Base-by-base conservation (phyloP, 2,888 invertebrate genomes). In the Leucozona laternaria region DNA sequence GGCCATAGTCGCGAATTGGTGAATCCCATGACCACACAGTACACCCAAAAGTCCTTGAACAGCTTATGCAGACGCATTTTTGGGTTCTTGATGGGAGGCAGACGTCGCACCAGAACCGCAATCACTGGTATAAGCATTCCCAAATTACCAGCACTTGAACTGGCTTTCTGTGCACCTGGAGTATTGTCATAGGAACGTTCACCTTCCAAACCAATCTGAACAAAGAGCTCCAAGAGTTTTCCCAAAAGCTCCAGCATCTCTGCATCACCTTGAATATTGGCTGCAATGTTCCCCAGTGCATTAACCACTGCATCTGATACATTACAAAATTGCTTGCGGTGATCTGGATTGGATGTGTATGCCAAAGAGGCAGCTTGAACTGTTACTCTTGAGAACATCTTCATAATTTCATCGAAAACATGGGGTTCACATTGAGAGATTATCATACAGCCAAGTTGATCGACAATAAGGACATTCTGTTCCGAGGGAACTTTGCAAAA, bases 41-140 rank as follows among this genome's bases (percentile, higher is more conserved):
- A 99, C 57, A 99, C 94, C 99, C 99, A 99, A 92, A 99, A 99
- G 93, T 99, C 99, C 90, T 98, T 96, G 93, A 99, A 99, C n/a
- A 99, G 93, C 92, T 99, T 99, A 91, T 98, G 96, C 48, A 99
- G 94, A 7, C 99, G 94, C 0, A 97, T 97, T 89, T 97, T 97
- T 0, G 99, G 98, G 89, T 97, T 96, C 89, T 95, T 95, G 88
- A 99, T 98, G 0, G 97, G 96, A 0, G 98, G 97, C 89, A 99
- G 93, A 60, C 98, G 94, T 88, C 97, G 94, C 68, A 99, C 95
- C 48, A 93, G 93, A 28, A 97, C 97, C 53, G 99, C 98, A 89
- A 99, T 98, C 8, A 99, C 99, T 0, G 99, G 99, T 92, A 99
- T 98, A 0, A 99, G 93, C 82, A 99, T 98, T 34, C 99, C 99